Percentiles rank a stretch among this genome's conserved stretches.
These are phyloP conservation scores for Standfussiana lucernea DNA, from an alignment of 2,888 invertebrate genomes.

Conservation along the genomic window DNA sequence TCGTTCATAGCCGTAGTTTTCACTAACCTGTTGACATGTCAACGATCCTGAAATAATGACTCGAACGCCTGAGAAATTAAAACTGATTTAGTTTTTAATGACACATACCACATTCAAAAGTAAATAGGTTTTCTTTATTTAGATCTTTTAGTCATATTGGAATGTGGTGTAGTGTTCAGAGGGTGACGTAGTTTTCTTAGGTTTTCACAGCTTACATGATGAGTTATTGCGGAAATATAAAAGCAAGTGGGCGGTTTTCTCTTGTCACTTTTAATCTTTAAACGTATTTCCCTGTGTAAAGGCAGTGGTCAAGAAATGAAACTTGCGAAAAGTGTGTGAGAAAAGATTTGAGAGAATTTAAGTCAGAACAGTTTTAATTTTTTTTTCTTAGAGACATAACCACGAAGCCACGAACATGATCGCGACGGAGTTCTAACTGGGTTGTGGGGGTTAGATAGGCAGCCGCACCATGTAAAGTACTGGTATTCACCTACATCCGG, in stretches of 20 bases:
- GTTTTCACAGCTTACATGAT: conserved; percentile 7
- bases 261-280: background rate
- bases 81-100: background rate
- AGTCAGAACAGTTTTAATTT: background rate
- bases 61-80: background rate
- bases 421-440: too few species aligned
- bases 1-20: conserved; percentile 23
- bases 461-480: too few species aligned
- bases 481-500: too few species aligned
- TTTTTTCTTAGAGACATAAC: background rate
- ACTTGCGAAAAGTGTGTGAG: background rate
- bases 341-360: background rate
- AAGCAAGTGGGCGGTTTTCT: background rate
- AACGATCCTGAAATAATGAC: conserved; percentile 15
- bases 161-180: conserved; percentile 27
- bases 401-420: too few species aligned
- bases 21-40: conserved; percentile 25
- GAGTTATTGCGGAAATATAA: conserved; percentile 12
- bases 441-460: too few species aligned
- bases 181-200: background rate
- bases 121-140: background rate
- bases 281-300: background rate
- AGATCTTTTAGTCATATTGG: conserved; percentile 23
- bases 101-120: conserved; percentile 14
- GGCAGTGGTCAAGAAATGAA: background rate